A percentile compares a stretch with the other conserved stretches of the same genome.
These are phyloP conservation scores for Nomada flava DNA, from an alignment of 2,888 invertebrate genomes.

Conservation along the genomic window DNA sequence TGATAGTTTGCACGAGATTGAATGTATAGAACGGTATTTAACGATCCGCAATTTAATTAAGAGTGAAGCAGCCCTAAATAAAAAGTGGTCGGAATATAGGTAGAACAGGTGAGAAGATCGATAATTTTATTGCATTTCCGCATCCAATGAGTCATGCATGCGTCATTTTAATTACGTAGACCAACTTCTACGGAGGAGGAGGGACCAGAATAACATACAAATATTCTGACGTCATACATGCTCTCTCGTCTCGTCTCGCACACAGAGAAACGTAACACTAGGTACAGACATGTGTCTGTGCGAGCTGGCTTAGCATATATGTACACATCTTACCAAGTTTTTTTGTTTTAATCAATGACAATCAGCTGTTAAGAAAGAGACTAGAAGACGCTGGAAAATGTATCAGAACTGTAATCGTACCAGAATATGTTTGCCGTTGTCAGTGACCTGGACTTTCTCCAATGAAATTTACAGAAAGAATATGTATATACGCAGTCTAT, in stretches of 20 bases:
- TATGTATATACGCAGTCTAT: not conserved
- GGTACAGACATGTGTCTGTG: not conserved
- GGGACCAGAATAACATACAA: constrained; percentile 10
- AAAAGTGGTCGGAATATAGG: constrained; percentile 6
- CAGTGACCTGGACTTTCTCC: constrained; percentile 6
- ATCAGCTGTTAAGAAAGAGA: constrained; percentile 48
- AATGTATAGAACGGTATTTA: not conserved
- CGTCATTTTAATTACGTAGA: constrained; percentile 29
- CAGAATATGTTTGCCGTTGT: not conserved
- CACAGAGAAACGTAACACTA: not conserved
- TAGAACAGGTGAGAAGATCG: constrained; percentile 35
- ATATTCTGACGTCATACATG: constrained; percentile 37
- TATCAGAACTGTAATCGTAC: not conserved
- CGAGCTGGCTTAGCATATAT: constrained; percentile 5
- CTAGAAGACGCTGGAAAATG: too few relatives aligned
- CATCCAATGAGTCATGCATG: constrained; percentile 34
- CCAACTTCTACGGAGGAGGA: not conserved
- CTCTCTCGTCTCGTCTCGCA: not conserved
- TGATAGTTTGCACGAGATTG: not conserved
- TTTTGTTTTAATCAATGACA: constrained; percentile 42
- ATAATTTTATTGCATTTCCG: constrained; percentile 42
- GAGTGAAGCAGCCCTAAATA: constrained; percentile 18
- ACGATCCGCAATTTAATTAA: not conserved
- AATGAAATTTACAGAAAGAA: not conserved
- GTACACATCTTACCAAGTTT: not conserved